These are phyloP conservation scores for Manis crassicaudata DNA, from an alignment of 2,797 vertebrate genomes.

Conservation along the genomic window DNA sequence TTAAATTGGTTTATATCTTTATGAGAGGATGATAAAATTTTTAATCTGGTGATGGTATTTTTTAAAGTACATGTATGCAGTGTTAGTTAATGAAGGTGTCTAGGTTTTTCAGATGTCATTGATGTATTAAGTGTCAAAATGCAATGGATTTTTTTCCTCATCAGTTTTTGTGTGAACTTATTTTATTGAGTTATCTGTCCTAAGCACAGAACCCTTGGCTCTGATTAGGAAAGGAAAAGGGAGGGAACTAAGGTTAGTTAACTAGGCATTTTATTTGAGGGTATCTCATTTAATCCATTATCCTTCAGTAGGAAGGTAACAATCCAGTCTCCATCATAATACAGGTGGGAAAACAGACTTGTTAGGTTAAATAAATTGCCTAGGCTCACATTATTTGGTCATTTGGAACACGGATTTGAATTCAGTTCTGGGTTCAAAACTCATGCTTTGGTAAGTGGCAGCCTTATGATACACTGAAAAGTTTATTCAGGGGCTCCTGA, in stretches of 20 bases:
- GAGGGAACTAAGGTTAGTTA: background rate
- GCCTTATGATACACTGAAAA: background rate
- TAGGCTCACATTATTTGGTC: background rate
- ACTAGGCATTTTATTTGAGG: background rate
- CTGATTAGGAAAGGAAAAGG: background rate
- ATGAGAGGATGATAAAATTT: background rate
- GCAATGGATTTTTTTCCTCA: background rate
- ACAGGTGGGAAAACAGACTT: background rate
- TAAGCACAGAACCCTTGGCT: background rate
- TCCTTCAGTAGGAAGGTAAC: background rate
- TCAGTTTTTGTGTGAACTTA: background rate
- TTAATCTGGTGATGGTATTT: background rate
- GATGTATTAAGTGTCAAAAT: background rate
- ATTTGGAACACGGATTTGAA: background rate
- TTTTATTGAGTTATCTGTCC: background rate
- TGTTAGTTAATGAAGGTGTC: background rate
- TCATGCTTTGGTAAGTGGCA: background rate
- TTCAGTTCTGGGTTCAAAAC: background rate
- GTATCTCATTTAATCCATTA: background rate
- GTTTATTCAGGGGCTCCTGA: background rate
- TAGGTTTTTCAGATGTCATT: background rate
- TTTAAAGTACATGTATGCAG: background rate
- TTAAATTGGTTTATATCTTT: constrained; percentile 24
- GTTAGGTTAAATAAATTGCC: background rate
- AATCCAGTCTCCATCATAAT: background rate